Base-by-base conservation (phyloP, 2,888 invertebrate species). In the Autographa pulchrina region DNA sequence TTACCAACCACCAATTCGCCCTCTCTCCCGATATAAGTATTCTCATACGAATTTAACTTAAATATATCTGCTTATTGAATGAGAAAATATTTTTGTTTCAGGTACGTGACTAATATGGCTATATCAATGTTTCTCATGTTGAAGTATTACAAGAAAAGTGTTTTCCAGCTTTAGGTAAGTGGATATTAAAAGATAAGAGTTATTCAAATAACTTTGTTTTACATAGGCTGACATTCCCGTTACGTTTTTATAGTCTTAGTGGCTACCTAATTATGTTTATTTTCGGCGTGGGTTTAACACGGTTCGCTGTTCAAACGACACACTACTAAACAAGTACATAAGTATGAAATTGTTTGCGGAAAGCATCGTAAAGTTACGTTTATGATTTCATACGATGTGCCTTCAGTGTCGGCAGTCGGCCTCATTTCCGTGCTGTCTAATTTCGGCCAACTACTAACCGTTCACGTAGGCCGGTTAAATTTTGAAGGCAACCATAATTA, bases 401-500 rank as follows among this genome's bases (percentile, higher is more conserved):
- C 48, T 62, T 59, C 66, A 48, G 67, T 77, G 66, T 70, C 67
- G 72, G 58, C 72, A 73, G 65, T 56, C 80, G 80, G 60, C 80
- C 81, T 79, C 80, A 84, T 85, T 88, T 88, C 87, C 81, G 65
- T 68, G 65, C 75, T 83, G 85, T 85, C 83, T 81, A 82, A 82
- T 81, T 84, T 82, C 66, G 78, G 77, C 74, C 75, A 77, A 77
- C 75, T 74, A 74, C 66, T 66, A 70, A 59, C 68, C 65, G 77
- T 83, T 65, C 70, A 63, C 74, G 75, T 80, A 71, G 74, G 68
- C 68, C 68, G 48, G 80, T 85, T 81, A 89, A 89, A 88, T 88
- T 85, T 88, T 81, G 81, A 87, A 86, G 88, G 80, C 84, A 84
- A 86, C 85, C 80, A 76, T 89, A 92, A 91, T 93, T 87, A 90